phyloP scores from a whole-genome alignment of 2,888 invertebrate species.

The Trachelus tabidus region DNA sequence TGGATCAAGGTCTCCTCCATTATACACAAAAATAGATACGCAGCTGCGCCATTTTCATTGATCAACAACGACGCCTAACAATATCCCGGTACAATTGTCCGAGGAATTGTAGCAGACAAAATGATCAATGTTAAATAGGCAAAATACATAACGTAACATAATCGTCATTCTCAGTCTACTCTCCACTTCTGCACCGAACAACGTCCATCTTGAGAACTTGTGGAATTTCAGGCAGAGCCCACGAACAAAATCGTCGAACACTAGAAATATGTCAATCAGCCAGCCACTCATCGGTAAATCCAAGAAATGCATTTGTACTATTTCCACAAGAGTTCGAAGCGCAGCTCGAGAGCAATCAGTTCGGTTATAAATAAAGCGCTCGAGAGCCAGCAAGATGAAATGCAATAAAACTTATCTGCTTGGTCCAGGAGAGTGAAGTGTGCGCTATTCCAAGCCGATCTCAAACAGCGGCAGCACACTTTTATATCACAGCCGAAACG shows the following conservation, averaged over 20 bases:
- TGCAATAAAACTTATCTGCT: conserved; percentile 46
- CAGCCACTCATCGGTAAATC: neutral
- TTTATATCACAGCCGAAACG: conserved; percentile 15
- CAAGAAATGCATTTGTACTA: neutral
- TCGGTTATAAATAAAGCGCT: conserved; percentile 51
- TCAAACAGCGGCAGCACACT: neutral
- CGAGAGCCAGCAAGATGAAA: conserved; percentile 43
- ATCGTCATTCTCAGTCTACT: neutral
- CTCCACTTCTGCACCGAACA: neutral
- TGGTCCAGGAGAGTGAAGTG: neutral
- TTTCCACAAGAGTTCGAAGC: neutral
- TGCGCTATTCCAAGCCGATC: conserved; percentile 15
- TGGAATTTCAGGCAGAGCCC: neutral
- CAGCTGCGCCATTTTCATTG: neutral
- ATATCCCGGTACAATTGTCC: neutral
- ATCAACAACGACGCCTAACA: neutral
- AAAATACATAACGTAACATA: neutral
- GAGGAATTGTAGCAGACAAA: neutral
- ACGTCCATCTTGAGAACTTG: neutral
- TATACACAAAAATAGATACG: neutral
- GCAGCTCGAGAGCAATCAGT: conserved; percentile 15
- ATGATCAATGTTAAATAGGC: neutral
- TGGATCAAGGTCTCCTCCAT: neutral
- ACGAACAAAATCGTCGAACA: neutral
- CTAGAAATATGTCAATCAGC: neutral